phyloP scores from a whole-genome alignment of 64 coral and sea anemone genomes.

The Platygyra sinensis region DNA sequence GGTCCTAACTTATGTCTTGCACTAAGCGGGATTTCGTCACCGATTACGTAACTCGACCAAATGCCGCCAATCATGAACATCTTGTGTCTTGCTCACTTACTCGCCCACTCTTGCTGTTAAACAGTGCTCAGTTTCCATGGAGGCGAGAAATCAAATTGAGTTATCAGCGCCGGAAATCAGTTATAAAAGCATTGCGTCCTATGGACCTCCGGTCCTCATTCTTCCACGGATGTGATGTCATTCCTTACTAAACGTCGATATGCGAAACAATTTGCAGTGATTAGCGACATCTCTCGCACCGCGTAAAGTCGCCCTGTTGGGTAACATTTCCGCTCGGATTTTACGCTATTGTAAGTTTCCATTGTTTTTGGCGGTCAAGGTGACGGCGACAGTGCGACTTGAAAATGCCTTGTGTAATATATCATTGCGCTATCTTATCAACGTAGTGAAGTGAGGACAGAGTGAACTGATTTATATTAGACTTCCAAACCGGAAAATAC shows the following conservation, averaged over 20 bases:
- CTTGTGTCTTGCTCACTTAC: background rate
- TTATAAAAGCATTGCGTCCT: background rate
- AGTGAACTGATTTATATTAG: constrained; percentile 25
- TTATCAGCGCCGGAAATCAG: background rate
- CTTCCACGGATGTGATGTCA: too few relatives aligned
- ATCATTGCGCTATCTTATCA: constrained; percentile 33
- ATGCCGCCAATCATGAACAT: background rate
- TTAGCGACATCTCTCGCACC: too few relatives aligned
- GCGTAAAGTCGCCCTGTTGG: background rate
- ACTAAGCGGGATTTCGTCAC: too few relatives aligned
- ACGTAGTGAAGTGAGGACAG: background rate
- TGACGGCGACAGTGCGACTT: background rate
- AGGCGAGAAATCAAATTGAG: background rate
- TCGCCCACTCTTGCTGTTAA: background rate
- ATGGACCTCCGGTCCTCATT: too few relatives aligned
- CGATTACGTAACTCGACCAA: background rate
- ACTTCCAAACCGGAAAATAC: background rate
- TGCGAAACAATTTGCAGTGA: too few relatives aligned
- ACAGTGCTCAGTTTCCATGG: background rate
- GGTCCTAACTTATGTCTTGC: too few relatives aligned
- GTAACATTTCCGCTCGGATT: background rate
- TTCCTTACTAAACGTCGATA: too few relatives aligned
- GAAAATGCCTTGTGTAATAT: constrained; percentile 5
- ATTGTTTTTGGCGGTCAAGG: background rate
- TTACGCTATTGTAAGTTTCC: background rate